Evolutionary conservation across 2,113 vertebrate genomes (phyloP).

Genomic region (Malaclemys terrapin): DNA sequence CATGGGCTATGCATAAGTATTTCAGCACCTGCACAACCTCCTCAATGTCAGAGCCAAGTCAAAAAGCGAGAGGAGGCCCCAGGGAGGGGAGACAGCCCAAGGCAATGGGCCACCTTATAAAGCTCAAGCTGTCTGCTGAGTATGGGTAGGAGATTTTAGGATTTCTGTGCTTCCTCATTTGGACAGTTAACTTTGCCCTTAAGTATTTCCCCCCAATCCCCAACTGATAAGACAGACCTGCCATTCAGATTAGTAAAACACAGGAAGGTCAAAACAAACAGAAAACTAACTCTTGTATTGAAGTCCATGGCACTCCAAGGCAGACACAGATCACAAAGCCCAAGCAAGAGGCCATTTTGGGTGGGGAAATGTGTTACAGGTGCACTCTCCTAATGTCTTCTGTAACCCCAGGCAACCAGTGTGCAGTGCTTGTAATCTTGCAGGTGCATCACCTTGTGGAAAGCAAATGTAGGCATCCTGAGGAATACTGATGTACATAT

Average conservation of each 20-base stretch:
- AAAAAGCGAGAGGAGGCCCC: background rate
- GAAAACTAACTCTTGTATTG: accelerated
- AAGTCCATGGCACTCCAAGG: background rate
- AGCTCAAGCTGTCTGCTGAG: background rate
- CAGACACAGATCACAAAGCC: background rate
- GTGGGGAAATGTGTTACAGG: background rate
- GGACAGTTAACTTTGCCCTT: accelerated
- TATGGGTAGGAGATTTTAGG: background rate
- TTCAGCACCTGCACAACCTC: background rate
- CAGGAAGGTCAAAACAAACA: accelerated
- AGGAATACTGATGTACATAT: background rate
- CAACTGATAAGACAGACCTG: accelerated
- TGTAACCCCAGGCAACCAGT: background rate
- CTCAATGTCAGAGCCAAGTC: background rate
- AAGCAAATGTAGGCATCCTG: background rate
- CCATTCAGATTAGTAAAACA: accelerated
- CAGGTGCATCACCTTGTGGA: background rate
- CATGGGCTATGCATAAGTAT: background rate
- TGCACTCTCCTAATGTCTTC: background rate
- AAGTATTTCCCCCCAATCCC: accelerated
- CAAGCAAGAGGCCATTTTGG: background rate
- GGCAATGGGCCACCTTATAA: background rate
- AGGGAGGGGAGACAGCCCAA: accelerated
- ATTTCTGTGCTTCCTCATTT: background rate
- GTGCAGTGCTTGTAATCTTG: accelerated